These are phyloP conservation scores for Lepus americanus DNA, from an alignment of 2,113 vertebrate genomes.

Conservation along the genomic window DNA sequence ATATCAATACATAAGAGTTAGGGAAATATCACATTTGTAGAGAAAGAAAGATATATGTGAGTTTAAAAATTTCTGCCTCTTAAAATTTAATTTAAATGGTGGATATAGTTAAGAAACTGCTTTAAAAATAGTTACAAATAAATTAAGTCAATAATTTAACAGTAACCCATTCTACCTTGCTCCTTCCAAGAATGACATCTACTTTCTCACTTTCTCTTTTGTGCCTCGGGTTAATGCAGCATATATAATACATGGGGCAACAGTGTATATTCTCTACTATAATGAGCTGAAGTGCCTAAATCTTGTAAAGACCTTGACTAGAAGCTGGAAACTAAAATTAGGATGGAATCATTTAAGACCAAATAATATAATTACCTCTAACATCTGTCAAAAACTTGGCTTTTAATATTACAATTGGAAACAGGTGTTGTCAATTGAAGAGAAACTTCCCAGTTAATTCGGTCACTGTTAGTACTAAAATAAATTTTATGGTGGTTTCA, in stretches of 20 bases:
- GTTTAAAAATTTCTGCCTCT: neutral
- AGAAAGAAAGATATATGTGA: neutral
- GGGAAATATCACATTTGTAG: neutral
- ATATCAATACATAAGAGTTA: neutral
- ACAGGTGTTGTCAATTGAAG: neutral
- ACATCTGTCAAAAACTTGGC: constrained; percentile 61
- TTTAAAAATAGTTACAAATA: constrained; percentile 75
- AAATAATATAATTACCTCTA: constrained; percentile 67
- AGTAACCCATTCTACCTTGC: constrained; percentile 51
- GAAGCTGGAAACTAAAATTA: constrained; percentile 74
- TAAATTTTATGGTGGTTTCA: constrained; percentile 58
- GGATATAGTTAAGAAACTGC: constrained; percentile 47
- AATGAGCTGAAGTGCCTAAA: constrained; percentile 64
- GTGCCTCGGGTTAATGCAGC: constrained; percentile 73
- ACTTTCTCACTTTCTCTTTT: constrained; percentile 10
- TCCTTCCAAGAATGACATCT: constrained; percentile 63
- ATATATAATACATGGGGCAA: constrained; percentile 71
- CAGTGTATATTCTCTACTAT: neutral
- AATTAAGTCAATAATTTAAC: constrained; percentile 77
- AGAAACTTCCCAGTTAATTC: constrained; percentile 10
- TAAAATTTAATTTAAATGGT: constrained; percentile 72
- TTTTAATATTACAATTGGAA: constrained; percentile 53
- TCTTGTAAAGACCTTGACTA: constrained; percentile 69
- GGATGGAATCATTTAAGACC: constrained; percentile 62
- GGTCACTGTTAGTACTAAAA: neutral